Conservation (phyloP, 1,140 invertebrate species). For the Drosophila baimaii region DNA sequence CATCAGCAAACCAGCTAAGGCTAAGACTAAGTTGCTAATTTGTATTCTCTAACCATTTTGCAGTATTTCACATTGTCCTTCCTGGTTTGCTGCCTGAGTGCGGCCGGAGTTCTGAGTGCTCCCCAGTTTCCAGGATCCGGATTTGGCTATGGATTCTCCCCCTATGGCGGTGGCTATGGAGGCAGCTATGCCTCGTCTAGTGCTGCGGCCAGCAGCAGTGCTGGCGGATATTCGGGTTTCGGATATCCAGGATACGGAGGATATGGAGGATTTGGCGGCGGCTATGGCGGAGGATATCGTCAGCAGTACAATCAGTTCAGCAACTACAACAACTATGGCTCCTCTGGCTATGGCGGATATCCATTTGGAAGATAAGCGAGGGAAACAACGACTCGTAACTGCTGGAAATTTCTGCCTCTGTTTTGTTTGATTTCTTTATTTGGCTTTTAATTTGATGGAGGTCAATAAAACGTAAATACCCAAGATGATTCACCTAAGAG, state of each 20-base stretch:
- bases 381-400: slow-evolving; percentile 20
- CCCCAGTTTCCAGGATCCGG: slow-evolving; percentile 57
- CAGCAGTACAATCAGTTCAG: slow-evolving; percentile 66
- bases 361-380: slow-evolving; percentile 59
- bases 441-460: slow-evolving; percentile 65
- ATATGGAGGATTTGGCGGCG: slow-evolving; percentile 30
- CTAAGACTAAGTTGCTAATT: background rate
- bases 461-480: slow-evolving; percentile 79
- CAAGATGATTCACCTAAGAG: slow-evolving; percentile 65
- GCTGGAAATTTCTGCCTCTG: slow-evolving; percentile 62
- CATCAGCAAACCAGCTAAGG: background rate
- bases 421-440: slow-evolving; percentile 72
- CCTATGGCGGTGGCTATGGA: slow-evolving; percentile 61
- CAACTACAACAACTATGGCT: slow-evolving; percentile 59
- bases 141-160: slow-evolving; percentile 62
- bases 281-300: slow-evolving; percentile 58
- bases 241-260: slow-evolving; percentile 54
- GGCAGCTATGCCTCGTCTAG: slow-evolving; percentile 44
- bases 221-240: slow-evolving; percentile 43
- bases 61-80: slow-evolving; percentile 24
- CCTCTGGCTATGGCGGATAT: slow-evolving; percentile 44
- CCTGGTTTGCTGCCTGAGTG: slow-evolving; percentile 33
- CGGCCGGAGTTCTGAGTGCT: slow-evolving; percentile 19
- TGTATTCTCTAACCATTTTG: background rate
- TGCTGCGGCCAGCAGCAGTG: slow-evolving; percentile 61